These are phyloP conservation scores for Sphecodes monilicornis DNA, from an alignment of 2,888 invertebrate genomes.

Conservation along the genomic window DNA sequence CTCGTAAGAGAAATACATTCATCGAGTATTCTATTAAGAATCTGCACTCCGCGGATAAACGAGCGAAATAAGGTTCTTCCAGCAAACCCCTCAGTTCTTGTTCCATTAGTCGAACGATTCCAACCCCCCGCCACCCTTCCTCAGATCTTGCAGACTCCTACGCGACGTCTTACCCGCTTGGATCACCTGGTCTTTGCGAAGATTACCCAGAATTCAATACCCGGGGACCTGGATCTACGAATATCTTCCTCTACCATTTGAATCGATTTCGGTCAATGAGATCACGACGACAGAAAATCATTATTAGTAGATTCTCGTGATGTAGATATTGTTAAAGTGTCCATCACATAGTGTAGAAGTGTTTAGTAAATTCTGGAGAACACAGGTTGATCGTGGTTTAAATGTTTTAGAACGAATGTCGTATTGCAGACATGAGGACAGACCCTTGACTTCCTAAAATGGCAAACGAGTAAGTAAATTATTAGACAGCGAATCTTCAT, in stretches of 20 bases:
- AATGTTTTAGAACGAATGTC: no score
- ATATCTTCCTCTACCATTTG: background rate
- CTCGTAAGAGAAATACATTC: slow-evolving; percentile 81
- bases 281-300: background rate
- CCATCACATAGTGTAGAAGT: no score
- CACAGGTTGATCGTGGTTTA: no score
- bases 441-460: no score
- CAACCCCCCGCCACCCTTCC: slow-evolving; percentile 45
- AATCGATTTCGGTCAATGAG: background rate
- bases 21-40: slow-evolving; percentile 82
- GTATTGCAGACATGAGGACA: no score
- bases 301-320: background rate
- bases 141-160: slow-evolving; percentile 32
- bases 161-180: slow-evolving; percentile 51
- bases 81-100: slow-evolving; percentile 54
- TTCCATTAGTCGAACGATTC: slow-evolving; percentile 75
- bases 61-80: slow-evolving; percentile 73
- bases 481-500: no score
- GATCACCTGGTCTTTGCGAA: slow-evolving; percentile 55
- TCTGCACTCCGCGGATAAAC: slow-evolving; percentile 79
- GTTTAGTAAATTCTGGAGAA: no score
- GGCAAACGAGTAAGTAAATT: no score
- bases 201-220: slow-evolving; percentile 54
- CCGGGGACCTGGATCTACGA: background rate
- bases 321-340: no score